Conservation (phyloP, 2,888 invertebrate species). For the Drosophila kuntzei region DNA sequence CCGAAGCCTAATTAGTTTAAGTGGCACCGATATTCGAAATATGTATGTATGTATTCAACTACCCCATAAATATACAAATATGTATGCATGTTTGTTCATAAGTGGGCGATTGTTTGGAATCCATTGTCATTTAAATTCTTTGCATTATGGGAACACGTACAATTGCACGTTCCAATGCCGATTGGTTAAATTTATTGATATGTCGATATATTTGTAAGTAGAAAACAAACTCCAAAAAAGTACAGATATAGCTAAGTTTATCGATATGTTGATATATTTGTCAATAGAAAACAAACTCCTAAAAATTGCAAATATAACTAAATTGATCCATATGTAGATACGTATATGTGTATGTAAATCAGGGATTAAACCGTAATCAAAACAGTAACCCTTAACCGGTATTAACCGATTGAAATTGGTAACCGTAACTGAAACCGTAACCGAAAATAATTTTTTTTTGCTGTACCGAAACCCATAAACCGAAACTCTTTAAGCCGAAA, state of each 20-base stretch:
- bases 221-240: not conserved
- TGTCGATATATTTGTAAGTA: not conserved
- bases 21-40: conserved; percentile 40
- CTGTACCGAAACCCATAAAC: too few relatives aligned
- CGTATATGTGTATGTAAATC: too few relatives aligned
- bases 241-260: not conserved
- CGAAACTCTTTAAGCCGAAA: too few relatives aligned
- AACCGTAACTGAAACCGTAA: too few relatives aligned
- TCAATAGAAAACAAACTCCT: too few relatives aligned
- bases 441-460: too few relatives aligned
- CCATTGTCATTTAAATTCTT: conserved; percentile 24
- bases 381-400: too few relatives aligned
- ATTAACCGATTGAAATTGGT: too few relatives aligned
- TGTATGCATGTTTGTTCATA: not conserved
- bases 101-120: conserved; percentile 6
- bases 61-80: not conserved
- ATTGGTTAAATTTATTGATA: conserved; percentile 11
- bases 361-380: too few relatives aligned
- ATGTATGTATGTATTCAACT: not conserved
- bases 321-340: too few relatives aligned
- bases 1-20: conserved; percentile 68
- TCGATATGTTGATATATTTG: too few relatives aligned
- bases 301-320: too few relatives aligned
- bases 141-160: not conserved
- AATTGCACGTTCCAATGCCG: not conserved